Percentiles rank a stretch among this genome's conserved stretches.
Conservation (phyloP, 2,113 vertebrate species). For the Megalops atlanticus region DNA sequence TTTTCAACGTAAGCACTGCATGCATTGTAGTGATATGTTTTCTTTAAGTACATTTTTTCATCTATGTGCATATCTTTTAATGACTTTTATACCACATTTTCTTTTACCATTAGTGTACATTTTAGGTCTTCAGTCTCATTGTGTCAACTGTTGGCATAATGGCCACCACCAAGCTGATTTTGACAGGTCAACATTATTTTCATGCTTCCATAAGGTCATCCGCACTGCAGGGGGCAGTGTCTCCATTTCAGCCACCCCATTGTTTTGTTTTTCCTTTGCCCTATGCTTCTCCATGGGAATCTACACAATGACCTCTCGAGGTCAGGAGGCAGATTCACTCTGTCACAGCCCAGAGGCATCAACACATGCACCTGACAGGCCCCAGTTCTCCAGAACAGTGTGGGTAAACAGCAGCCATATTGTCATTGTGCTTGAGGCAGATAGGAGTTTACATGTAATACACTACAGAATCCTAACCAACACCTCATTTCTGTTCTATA, state of each 20-base stretch:
- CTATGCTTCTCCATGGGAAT: constrained; percentile 68
- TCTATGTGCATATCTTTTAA: neutral
- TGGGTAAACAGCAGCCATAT: constrained; percentile 15
- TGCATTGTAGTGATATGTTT: too few species aligned
- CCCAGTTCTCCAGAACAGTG: neutral
- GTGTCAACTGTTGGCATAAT: neutral
- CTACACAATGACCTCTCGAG: constrained; percentile 49
- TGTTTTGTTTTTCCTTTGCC: constrained; percentile 66
- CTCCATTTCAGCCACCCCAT: constrained; percentile 67
- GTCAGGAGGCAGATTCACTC: constrained; percentile 45
- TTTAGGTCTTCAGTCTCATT: neutral
- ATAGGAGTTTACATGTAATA: too few species aligned
- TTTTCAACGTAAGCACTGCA: neutral
- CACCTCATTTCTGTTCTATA: too few species aligned
- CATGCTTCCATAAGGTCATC: constrained; percentile 71
- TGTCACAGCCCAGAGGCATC: neutral
- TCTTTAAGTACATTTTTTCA: too few species aligned
- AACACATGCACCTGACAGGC: neutral
- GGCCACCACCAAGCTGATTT: constrained; percentile 57
- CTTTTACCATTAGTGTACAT: neutral
- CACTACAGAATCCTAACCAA: too few species aligned
- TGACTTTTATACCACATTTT: neutral
- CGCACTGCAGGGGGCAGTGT: constrained; percentile 71
- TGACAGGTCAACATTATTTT: constrained; percentile 61
- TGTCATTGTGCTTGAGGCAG: too few species aligned